These are phyloP conservation scores for Echinops telfairi DNA, from an alignment of 2,113 vertebrate species.

Conservation along the genomic window DNA sequence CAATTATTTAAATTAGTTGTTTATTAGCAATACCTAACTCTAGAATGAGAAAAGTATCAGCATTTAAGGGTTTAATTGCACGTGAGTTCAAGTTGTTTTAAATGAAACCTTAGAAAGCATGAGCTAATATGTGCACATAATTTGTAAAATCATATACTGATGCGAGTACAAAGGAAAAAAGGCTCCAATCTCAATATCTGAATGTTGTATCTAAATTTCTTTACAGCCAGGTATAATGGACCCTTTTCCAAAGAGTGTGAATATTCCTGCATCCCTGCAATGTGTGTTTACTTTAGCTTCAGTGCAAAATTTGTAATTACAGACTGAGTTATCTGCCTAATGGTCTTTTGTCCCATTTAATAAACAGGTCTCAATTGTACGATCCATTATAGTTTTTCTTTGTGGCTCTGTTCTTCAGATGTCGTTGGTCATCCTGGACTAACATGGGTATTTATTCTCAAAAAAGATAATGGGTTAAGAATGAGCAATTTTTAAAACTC, in stretches of 20 bases:
- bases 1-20: not conserved
- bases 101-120: not conserved
- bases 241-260: not conserved
- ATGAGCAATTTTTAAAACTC: slow-evolving; percentile 46
- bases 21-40: not conserved
- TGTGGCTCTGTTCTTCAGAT: not conserved
- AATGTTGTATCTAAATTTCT: not conserved
- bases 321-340: not conserved
- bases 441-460: not conserved
- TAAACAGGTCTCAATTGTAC: slow-evolving; percentile 57
- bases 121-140: not conserved
- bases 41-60: not conserved
- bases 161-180: slow-evolving; percentile 27
- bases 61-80: not conserved
- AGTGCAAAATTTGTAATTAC: not conserved
- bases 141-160: not conserved
- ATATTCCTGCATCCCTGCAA: not conserved
- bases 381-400: slow-evolving; percentile 53
- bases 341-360: slow-evolving; percentile 57
- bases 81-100: not conserved
- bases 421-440: slow-evolving; percentile 9
- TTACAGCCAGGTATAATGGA: not conserved
- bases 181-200: not conserved
- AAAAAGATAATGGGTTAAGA: slow-evolving; percentile 50
- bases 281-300: not conserved